These are phyloP conservation scores for Streptopelia turtur DNA, from an alignment of 2,797 vertebrate species.

Conservation along the genomic window DNA sequence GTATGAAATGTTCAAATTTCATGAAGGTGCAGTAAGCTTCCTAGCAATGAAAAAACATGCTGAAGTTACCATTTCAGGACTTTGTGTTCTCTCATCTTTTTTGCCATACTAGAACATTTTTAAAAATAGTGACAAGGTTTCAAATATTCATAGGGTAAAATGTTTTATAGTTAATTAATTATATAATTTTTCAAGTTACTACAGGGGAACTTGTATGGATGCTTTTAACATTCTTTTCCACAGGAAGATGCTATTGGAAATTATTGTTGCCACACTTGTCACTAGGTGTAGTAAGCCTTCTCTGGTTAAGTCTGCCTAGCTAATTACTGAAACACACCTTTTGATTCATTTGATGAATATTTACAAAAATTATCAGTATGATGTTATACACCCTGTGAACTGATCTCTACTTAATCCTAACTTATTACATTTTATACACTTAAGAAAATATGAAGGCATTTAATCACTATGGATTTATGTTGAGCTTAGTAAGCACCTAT, in stretches of 20 bases:
- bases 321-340: not conserved
- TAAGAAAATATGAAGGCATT: not conserved
- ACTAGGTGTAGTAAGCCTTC: not conserved
- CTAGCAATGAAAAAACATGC: not conserved
- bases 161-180: not conserved
- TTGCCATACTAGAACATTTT: not conserved
- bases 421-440: not conserved
- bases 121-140: not conserved
- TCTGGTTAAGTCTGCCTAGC: not conserved
- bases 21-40: not conserved
- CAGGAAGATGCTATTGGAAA: not conserved
- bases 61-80: not conserved
- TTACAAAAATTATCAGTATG: accelerated
- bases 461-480: not conserved
- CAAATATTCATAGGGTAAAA: not conserved
- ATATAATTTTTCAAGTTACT: not conserved
- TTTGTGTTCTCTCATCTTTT: not conserved
- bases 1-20: not conserved
- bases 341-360: not conserved
- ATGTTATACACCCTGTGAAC: not conserved
- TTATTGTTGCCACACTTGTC: not conserved
- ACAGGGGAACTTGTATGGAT: not conserved
- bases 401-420: not conserved
- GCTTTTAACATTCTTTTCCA: not conserved
- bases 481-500: not conserved